Base-by-base conservation (phyloP, 2,113 vertebrate species). In the Acrocephalus kingi region DNA sequence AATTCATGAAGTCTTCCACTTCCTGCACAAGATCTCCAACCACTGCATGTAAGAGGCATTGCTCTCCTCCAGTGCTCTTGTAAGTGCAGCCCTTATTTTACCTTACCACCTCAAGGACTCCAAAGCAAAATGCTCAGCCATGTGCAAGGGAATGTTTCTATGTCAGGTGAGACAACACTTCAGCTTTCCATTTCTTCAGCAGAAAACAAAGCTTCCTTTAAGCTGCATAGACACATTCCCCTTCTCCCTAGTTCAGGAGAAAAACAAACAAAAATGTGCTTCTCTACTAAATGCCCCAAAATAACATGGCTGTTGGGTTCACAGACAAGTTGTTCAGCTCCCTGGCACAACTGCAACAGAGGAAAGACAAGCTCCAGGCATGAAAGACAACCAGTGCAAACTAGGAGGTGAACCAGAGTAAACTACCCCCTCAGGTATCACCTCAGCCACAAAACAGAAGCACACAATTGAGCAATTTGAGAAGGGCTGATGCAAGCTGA, bases 121-220 rank as follows among this genome's bases (percentile, higher is more conserved):
- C 48, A 89, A 80, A 80, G 3, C 33, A 86, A 90, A 88, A 86
- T 39, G 13, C 55, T 86, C 37, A 80, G 67, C 28, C 27, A 15
- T 58, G 13, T 81, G 46, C 76, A 90, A 92, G 5, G 35, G 39
- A 92, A 61, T 41, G 56, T 27, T 95, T 90, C 80, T 71, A 20
- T 73, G 25, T 67, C 68, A 77, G 63, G 48, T 0, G 0, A 82
- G 49, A 89, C 51, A 71, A 94, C 51, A 92, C 67, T 92, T 87
- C 90, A 89, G 56, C 30, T 84, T 93, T 90, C 73, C 51, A 71
- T 74, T 93, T 87, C 76, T 66, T 86, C 52, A 78, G 22, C 16
- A 51, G 52, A 90, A 94, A 95, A 93, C 64, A 96, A 81, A 91
- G 33, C 48, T 93, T 88, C 12, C 23, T 92, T 94, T 80, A 94